Percentiles rank a stretch among this genome's conserved stretches.
These are phyloP conservation scores for Zaprionus ghesquierei DNA, from an alignment of 1,140 invertebrate species.

Conservation along the genomic window DNA sequence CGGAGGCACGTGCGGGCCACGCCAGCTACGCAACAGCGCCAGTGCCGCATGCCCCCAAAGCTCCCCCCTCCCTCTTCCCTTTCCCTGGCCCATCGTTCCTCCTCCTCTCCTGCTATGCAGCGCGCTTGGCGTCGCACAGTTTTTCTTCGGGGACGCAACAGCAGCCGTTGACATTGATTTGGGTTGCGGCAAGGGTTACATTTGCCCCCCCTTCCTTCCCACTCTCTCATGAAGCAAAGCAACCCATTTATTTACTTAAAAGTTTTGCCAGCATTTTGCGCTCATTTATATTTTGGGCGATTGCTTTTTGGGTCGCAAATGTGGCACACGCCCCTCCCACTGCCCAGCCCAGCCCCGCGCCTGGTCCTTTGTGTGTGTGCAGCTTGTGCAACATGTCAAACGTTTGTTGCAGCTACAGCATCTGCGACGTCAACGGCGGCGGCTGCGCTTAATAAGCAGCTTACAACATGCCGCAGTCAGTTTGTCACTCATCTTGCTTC, in stretches of 20 bases:
- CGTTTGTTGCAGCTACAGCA: constrained; percentile 6
- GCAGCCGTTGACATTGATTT: constrained; percentile 72
- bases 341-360: not conserved
- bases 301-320: constrained; percentile 46
- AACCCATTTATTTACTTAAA: constrained; percentile 76
- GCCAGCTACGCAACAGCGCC: not conserved
- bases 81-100: not conserved
- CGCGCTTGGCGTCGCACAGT: not conserved
- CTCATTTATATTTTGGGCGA: constrained; percentile 38
- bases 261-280: constrained; percentile 45
- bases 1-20: constrained; percentile 47
- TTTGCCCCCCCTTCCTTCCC: not conserved
- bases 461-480: constrained; percentile 71
- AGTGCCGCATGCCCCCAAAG: not conserved
- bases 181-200: constrained; percentile 41
- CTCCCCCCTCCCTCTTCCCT: not conserved
- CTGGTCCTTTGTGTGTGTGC: not conserved
- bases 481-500: constrained; percentile 79
- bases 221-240: constrained; percentile 47
- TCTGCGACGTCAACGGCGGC: not conserved
- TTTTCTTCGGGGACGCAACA: constrained; percentile 4
- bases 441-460: constrained; percentile 71
- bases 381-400: constrained; percentile 42
- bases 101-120: not conserved
- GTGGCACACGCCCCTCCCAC: not conserved